These are phyloP conservation scores for Corythucha ciliata DNA, from an alignment of 2,888 invertebrate genomes.

Conservation along the genomic window DNA sequence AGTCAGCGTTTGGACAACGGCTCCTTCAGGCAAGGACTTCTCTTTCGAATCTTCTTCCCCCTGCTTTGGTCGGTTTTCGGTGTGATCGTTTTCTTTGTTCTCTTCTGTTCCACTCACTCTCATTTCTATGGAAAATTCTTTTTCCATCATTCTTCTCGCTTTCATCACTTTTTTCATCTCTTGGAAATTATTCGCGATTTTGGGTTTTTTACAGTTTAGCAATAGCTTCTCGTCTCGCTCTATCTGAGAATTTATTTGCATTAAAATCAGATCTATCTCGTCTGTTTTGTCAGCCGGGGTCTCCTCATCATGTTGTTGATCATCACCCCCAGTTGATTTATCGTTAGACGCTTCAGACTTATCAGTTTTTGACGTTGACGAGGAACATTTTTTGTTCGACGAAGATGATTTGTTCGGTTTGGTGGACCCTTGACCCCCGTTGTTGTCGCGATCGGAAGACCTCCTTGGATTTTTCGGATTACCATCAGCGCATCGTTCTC, in stretches of 20 bases:
- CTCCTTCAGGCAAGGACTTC: no score
- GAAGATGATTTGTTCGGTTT: background rate
- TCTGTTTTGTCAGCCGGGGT: conserved; percentile 3
- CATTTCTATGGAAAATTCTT: background rate
- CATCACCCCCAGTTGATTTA: background rate
- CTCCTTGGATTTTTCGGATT: conserved; percentile 56
- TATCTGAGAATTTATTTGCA: conserved; percentile 27
- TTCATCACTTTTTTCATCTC: conserved; percentile 58
- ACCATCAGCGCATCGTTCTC: conserved; percentile 11
- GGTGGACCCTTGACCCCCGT: conserved; percentile 45
- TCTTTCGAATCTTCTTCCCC: no score
- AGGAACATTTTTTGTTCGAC: conserved; percentile 4
- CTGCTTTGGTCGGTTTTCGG: background rate
- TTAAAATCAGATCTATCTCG: conserved; percentile 25
- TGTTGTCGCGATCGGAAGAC: conserved; percentile 71
- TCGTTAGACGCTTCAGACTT: background rate
- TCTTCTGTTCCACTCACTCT: background rate
- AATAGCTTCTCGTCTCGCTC: no score
- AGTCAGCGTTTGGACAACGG: no score
- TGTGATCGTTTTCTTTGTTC: conserved; percentile 6
- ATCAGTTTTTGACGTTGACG: background rate
- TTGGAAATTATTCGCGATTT: conserved; percentile 56
- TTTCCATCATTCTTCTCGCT: conserved; percentile 53
- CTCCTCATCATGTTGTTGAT: background rate
- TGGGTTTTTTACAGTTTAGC: conserved; percentile 50